Evolutionary conservation across 2,113 vertebrate species (phyloP).

Genomic region (Colaptes auratus): DNA sequence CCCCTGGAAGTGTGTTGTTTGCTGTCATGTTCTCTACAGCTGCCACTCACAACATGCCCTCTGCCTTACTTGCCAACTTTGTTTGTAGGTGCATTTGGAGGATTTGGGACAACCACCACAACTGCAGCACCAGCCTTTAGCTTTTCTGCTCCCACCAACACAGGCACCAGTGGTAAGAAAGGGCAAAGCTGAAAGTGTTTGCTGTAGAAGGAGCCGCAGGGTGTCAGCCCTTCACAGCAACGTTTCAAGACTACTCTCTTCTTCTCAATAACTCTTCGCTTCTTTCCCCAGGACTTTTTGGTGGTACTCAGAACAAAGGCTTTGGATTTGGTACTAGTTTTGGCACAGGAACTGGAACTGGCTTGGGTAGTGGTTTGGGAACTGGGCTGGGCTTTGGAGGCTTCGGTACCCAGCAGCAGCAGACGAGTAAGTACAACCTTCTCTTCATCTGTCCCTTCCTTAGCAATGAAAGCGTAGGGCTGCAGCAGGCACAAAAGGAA

Average conservation of each 20-base stretch:
- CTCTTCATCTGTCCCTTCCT: background rate
- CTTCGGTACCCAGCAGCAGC: conserved; percentile 87
- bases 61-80: conserved; percentile 12
- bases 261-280: background rate
- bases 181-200: background rate
- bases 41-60: accelerated
- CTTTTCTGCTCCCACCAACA: conserved; percentile 87
- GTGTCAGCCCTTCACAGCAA: background rate
- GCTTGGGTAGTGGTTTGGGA: conserved; percentile 87
- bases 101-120: conserved; percentile 89
- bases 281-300: conserved; percentile 84
- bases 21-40: background rate
- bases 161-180: conserved; percentile 80
- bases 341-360: conserved; percentile 82
- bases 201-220: background rate
- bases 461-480: accelerated
- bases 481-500: background rate
- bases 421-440: conserved; percentile 74
- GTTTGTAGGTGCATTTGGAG: conserved; percentile 88
- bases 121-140: conserved; percentile 86
- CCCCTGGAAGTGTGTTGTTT: background rate
- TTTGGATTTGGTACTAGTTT: conserved; percentile 93
- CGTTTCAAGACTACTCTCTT: background rate
- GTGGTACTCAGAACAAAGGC: conserved; percentile 91
- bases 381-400: conserved; percentile 88